Base-by-base conservation (phyloP, 2,797 vertebrate genomes). In the Acanthurus tractus region DNA sequence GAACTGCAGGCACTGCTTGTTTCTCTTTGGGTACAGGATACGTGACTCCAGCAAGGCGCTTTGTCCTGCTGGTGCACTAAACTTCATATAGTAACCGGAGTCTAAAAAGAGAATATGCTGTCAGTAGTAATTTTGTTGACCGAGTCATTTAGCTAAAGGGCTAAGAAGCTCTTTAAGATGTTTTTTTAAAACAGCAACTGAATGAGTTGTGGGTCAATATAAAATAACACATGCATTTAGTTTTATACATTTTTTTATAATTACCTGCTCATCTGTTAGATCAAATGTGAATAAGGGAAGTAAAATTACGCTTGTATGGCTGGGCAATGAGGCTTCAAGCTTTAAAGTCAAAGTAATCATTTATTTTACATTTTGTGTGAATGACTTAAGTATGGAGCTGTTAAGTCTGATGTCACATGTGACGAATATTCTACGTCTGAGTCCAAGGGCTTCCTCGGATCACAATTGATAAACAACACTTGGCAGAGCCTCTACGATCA, bases 1-100 rank as follows among this genome's bases (percentile, higher is more conserved):
- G 86, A 98, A 97, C 84, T 98, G 95, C 62, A 98, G 94, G 56
- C 97, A 99, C 85, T 98, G 97, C 45, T 96, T 86, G 6, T 81
- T 92, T 84, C 95, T 96, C 78, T 93, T 96, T 1, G 97, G 97
- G 56, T 96, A 97, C 23, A 98, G 95, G 78, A 98, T 96, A 14
- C 96, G 93, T 4, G 97, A 98, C 88, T 98, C 96, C 48, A 99
- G 87, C 70, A 96, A 1, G 20, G 96, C 96, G 3, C 90, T 95
- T 63, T 84, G 91, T 23, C 92, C 94, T 7, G 3, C 61, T 0
- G 85, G 90, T 0, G 95, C 96, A 78, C 82, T 38, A 22, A 97
- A 96, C 79, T 91, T 87, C 97, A 98, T 98, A 89, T 94, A 97
- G 82, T 96, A 97, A 34, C 97, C 97, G 0, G 96, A 93, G 62